These are phyloP conservation scores for Amphipyra berbera DNA, from an alignment of 2,888 invertebrate genomes.

Conservation along the genomic window DNA sequence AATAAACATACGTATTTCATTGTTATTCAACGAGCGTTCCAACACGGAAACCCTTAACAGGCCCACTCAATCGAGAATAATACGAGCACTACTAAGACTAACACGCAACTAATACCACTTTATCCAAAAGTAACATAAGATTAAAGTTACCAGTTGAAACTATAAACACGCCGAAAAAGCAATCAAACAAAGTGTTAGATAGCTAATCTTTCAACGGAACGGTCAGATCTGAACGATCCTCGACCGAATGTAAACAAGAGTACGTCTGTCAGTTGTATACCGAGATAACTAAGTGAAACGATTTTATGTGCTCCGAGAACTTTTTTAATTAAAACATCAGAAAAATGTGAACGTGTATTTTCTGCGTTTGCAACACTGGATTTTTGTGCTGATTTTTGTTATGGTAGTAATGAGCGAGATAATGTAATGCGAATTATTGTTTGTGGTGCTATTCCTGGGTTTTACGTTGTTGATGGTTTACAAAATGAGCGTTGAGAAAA, in stretches of 20 bases:
- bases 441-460: no score
- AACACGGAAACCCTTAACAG: constrained; percentile 34
- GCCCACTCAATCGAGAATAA: constrained; percentile 23
- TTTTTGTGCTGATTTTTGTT: constrained; percentile 25
- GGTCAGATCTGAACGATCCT: constrained; percentile 44
- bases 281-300: constrained; percentile 33
- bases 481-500: no score
- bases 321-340: constrained; percentile 53
- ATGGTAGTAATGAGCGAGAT: constrained; percentile 18
- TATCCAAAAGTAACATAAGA: constrained; percentile 45
- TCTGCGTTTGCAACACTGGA: constrained; percentile 17
- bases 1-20: constrained; percentile 14
- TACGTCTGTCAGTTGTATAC: constrained; percentile 39
- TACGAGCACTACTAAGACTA: constrained; percentile 33
- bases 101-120: constrained; percentile 35
- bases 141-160: constrained; percentile 48
- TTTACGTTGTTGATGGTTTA: no score
- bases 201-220: constrained; percentile 58
- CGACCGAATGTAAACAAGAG: constrained; percentile 50
- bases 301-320: constrained; percentile 32
- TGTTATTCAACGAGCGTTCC: constrained; percentile 41
- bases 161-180: constrained; percentile 52
- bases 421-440: constrained; percentile 10
- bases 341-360: constrained; percentile 19
- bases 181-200: constrained; percentile 59